Evolutionary conservation across 2,797 vertebrate species (phyloP).

Genomic region (Dendrocincla fuliginosa): DNA sequence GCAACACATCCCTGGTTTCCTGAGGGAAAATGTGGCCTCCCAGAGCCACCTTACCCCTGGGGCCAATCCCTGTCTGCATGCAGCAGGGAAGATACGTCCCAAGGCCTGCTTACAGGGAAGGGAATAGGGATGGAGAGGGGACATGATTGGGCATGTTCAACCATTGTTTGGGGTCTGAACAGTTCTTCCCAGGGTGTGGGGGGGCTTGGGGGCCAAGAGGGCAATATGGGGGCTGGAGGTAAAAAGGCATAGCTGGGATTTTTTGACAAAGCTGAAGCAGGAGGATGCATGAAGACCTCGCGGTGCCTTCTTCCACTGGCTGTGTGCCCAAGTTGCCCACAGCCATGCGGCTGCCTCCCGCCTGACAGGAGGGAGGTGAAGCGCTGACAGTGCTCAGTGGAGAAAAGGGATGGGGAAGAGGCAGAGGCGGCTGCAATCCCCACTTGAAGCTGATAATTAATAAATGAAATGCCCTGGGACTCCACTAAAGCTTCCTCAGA

Average conservation of each 20-base stretch:
- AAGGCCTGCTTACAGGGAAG: rapidly evolving
- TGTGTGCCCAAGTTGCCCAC: neutral
- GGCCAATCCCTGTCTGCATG: rapidly evolving
- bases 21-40: neutral
- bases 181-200: rapidly evolving
- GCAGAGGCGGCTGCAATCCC: slow-evolving; percentile 53
- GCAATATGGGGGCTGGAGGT: neutral
- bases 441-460: slow-evolving; percentile 84
- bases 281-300: neutral
- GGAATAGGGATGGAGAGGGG: rapidly evolving
- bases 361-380: slow-evolving; percentile 59
- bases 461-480: slow-evolving; percentile 86
- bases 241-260: rapidly evolving
- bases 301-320: neutral
- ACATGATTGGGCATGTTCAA: rapidly evolving
- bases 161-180: rapidly evolving
- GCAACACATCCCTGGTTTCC: neutral
- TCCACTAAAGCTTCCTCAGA: slow-evolving; percentile 80
- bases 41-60: neutral
- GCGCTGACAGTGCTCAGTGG: slow-evolving; percentile 63
- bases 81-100: no score
- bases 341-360: neutral
- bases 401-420: slow-evolving; percentile 34
- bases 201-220: neutral
- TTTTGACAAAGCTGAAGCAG: neutral